phyloP scores from a whole-genome alignment of 2,797 vertebrate genomes.

The Lithobates sylvaticus region DNA sequence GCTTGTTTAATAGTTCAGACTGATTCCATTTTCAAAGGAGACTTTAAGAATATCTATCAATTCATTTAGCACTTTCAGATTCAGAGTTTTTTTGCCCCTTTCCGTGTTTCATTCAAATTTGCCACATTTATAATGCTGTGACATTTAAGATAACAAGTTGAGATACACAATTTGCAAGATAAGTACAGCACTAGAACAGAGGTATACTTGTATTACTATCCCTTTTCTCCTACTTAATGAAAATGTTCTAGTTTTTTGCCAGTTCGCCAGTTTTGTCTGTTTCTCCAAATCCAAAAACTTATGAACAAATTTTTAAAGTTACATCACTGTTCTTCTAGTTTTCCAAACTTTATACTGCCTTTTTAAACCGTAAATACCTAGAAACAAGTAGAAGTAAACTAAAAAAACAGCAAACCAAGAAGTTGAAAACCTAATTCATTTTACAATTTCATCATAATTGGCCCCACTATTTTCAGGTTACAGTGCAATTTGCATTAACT shows the following conservation, averaged over 20 bases:
- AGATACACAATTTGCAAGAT: too few relatives aligned
- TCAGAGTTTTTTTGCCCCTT: not conserved
- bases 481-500: not conserved
- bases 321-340: too few relatives aligned
- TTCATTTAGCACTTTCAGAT: too few relatives aligned
- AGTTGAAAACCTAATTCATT: too few relatives aligned
- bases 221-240: not conserved
- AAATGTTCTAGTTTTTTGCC: not conserved
- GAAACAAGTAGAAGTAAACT: not conserved
- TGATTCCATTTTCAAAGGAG: too few relatives aligned
- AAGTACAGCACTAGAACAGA: too few relatives aligned
- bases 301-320: not conserved
- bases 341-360: too few relatives aligned
- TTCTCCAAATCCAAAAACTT: not conserved
- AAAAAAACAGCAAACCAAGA: too few relatives aligned
- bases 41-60: too few relatives aligned
- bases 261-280: not conserved
- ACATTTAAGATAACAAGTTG: not conserved
- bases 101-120: not conserved
- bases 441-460: too few relatives aligned
- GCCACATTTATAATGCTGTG: not conserved
- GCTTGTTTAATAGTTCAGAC: too few relatives aligned
- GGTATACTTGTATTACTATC: not conserved
- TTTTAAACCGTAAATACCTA: not conserved
- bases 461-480: not conserved